A percentile compares a stretch with the other conserved stretches of the same genome.
Evolutionary conservation across 2,113 vertebrate genomes (phyloP).

Genomic region (Lutjanus erythropterus): DNA sequence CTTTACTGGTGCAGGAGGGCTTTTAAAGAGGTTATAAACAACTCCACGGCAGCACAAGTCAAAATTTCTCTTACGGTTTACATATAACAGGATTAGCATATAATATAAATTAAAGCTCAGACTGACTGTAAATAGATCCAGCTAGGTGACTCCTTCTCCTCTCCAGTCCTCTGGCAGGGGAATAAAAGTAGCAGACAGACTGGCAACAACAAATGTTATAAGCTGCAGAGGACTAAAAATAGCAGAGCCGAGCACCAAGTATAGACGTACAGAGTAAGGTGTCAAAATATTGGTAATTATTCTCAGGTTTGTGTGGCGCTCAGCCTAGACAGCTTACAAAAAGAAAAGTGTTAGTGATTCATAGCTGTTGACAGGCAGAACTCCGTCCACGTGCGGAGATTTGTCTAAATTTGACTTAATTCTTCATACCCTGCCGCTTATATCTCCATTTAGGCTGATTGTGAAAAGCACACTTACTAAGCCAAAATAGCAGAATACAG

Average conservation of each 20-base stretch:
- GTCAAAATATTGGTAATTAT: conserved; percentile 9
- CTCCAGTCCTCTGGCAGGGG: conserved; percentile 13
- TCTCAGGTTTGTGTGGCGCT: not conserved
- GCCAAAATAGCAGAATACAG: not conserved
- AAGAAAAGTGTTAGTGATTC: not conserved
- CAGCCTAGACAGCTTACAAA: no score
- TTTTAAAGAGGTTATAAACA: not conserved
- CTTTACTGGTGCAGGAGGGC: not conserved
- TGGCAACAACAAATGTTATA: conserved; percentile 1
- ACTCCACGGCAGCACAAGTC: not conserved
- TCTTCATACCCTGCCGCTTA: no score
- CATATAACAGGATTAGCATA: not conserved
- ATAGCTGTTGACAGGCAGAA: not conserved
- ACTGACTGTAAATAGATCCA: not conserved
- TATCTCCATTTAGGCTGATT: not conserved
- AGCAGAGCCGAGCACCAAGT: conserved; percentile 32
- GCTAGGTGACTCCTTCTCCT: not conserved
- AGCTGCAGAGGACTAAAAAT: conserved; percentile 39
- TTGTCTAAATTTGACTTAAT: not conserved
- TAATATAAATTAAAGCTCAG: not conserved
- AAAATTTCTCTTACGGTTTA: not conserved
- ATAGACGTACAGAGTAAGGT: conserved; percentile 13
- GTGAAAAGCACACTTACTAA: not conserved
- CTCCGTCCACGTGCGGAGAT: not conserved
- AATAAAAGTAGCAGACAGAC: conserved; percentile 18